These are phyloP conservation scores for Siphamia tubifer DNA, from an alignment of 2,113 vertebrate species.

Conservation along the genomic window DNA sequence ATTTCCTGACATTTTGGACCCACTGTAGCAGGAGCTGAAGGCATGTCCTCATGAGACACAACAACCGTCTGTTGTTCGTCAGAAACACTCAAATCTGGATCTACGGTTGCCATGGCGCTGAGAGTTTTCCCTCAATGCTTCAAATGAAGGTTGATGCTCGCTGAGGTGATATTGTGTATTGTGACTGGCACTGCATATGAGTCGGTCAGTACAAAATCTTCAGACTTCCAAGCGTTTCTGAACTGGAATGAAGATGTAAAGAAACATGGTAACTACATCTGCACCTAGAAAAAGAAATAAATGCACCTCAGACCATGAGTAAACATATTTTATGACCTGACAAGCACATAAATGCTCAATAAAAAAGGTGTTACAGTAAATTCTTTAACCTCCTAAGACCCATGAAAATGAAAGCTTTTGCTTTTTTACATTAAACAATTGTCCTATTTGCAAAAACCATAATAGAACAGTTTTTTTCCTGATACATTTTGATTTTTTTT, in stretches of 20 bases:
- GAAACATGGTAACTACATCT: background rate
- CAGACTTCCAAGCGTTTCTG: background rate
- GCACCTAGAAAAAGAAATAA: constrained; percentile 26
- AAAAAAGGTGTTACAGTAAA: too few species aligned
- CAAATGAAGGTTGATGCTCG: background rate
- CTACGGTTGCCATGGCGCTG: constrained; percentile 5
- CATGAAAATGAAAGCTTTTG: too few species aligned
- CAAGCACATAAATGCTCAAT: too few species aligned
- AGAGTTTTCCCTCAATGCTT: too few species aligned
- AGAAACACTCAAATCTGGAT: background rate
- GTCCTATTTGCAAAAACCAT: too few species aligned
- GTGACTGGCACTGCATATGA: background rate
- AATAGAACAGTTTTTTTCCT: too few species aligned
- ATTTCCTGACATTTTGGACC: constrained; percentile 27
- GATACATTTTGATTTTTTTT: too few species aligned
- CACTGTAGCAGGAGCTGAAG: constrained; percentile 24
- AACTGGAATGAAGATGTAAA: background rate
- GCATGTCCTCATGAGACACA: background rate
- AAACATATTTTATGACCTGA: background rate
- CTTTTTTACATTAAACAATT: too few species aligned
- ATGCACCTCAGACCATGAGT: background rate
- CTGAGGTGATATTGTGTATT: background rate
- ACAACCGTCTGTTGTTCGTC: background rate
- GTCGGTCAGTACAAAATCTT: background rate
- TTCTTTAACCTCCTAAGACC: too few species aligned